Evolutionary conservation across 2,888 invertebrate genomes (phyloP).

Genomic region (Leucophora obtusa): DNA sequence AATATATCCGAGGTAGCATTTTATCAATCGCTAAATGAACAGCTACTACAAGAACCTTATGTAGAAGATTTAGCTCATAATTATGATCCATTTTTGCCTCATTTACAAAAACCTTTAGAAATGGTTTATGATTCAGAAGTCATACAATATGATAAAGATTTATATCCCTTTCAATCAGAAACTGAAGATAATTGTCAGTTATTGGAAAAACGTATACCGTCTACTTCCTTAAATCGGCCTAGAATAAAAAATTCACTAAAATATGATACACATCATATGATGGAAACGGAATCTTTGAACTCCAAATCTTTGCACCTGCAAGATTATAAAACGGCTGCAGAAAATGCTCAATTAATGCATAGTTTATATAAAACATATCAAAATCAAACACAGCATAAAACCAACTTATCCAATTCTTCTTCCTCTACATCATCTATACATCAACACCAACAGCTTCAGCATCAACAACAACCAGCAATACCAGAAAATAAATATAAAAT

Average conservation of each 20-base stretch:
- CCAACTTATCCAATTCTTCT: conserved; percentile 75
- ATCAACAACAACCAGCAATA: conserved; percentile 5
- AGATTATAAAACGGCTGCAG: conserved; percentile 54
- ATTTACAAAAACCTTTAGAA: not conserved
- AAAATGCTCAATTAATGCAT: conserved; percentile 71
- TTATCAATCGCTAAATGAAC: conserved; percentile 75
- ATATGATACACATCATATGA: conserved; percentile 22
- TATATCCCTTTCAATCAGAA: conserved; percentile 46
- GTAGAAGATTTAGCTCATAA: conserved; percentile 32
- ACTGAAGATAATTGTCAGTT: conserved; percentile 40
- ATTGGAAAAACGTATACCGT: conserved; percentile 36
- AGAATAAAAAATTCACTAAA: not conserved
- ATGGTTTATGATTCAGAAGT: not conserved
- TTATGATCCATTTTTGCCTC: conserved; percentile 58
- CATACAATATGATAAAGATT: conserved; percentile 20
- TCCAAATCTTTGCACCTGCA: conserved; percentile 49
- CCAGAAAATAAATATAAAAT: not conserved
- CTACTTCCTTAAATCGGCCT: not conserved
- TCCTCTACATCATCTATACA: conserved; percentile 74
- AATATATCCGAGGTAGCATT: conserved; percentile 74
- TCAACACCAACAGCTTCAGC: conserved; percentile 65
- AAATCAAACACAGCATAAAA: conserved; percentile 71
- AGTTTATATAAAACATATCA: conserved; percentile 77
- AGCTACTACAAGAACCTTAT: conserved; percentile 67
- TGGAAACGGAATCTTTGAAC: conserved; percentile 17